phyloP scores from a whole-genome alignment of 1,140 invertebrate species.

The Ceratitis capitata region DNA sequence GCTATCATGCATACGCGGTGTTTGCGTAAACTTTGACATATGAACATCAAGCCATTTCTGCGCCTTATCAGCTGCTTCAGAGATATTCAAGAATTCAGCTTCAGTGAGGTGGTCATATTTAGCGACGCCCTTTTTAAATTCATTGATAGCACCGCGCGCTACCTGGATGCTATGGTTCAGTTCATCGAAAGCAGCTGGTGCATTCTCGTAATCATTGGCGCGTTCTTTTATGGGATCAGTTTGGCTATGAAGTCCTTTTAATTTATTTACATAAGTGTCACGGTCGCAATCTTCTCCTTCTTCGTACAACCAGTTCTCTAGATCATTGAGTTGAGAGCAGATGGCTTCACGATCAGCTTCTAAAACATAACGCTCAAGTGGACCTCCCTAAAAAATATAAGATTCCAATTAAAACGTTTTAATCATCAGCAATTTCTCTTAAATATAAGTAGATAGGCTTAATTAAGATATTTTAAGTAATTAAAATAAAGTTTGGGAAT shows the following conservation, averaged over 20 bases:
- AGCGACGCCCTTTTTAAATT: slow-evolving; percentile 73
- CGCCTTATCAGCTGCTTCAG: slow-evolving; percentile 69
- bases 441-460: too few species aligned
- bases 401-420: too few species aligned
- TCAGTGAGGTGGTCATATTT: slow-evolving; percentile 86
- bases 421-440: too few species aligned
- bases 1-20: slow-evolving; percentile 74
- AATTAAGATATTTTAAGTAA: too few species aligned
- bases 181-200: slow-evolving; percentile 80
- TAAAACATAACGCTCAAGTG: slow-evolving; percentile 80
- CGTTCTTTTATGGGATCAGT: slow-evolving; percentile 88
- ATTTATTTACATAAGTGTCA: slow-evolving; percentile 72
- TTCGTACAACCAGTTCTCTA: slow-evolving; percentile 97
- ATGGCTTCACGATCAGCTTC: slow-evolving; percentile 77
- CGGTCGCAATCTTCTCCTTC: slow-evolving; percentile 90
- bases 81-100: slow-evolving; percentile 80
- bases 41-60: slow-evolving; percentile 81
- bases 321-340: slow-evolving; percentile 77
- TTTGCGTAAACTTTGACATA: slow-evolving; percentile 70
- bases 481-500: too few species aligned
- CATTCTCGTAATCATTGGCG: slow-evolving; percentile 79
- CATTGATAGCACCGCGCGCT: slow-evolving; percentile 79
- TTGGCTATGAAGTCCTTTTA: slow-evolving; percentile 71
- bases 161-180: slow-evolving; percentile 77
- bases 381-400: slow-evolving; percentile 72